Base-by-base conservation (phyloP, 2,888 invertebrate species). In the Onchidella celtica region DNA sequence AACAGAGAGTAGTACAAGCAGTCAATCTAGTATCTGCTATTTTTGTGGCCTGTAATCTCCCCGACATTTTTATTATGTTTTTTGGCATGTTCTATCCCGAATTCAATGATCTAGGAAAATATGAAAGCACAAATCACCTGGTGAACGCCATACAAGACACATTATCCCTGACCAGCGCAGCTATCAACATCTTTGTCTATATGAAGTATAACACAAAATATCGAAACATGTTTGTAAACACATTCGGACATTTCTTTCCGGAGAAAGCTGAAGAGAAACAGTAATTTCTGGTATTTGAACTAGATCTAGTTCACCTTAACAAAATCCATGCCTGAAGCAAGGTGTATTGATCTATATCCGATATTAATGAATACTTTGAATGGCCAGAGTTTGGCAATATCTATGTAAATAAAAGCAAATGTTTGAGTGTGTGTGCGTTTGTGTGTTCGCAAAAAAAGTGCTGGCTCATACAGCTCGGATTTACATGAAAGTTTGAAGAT, bases 41-140 rank as follows among this genome's bases (percentile, higher is more conserved):
- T 40, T 75, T 75, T 65, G 75, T 75, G 2, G 65, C 55, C 3
- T 65, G 75, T 47, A 75, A 75, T 34, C 9, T 65, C 24, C 75
- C 75, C 17, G 75, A 75, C 27, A 65, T 75, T 47, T 27, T 75
- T 1, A 75, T 65, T 11, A 47, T 65, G 17, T 63, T 65, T 1
- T 63, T 38, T 4, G 29, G 3, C 24, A 29, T 24, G 32, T 17
- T 32, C n/a, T 75, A 47, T 27, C 47, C 40, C 2, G 75, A 75
- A 27, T 75, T 75, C 32, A 65, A 21, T 21, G 75, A 75, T 32
- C 4, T 3, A 0, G 27, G 63, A 14, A 63, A 32, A 27, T 75
- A 65, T 14, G 27, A 24, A 36, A 70, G 17, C 40, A 24, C 14
- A 27, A 4, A 40, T 47, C n/a, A 47, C 11, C 32, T 75, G 40